Evolutionary conservation across 2,113 vertebrate genomes (phyloP).

Genomic region (Ailuropoda melanoleuca): DNA sequence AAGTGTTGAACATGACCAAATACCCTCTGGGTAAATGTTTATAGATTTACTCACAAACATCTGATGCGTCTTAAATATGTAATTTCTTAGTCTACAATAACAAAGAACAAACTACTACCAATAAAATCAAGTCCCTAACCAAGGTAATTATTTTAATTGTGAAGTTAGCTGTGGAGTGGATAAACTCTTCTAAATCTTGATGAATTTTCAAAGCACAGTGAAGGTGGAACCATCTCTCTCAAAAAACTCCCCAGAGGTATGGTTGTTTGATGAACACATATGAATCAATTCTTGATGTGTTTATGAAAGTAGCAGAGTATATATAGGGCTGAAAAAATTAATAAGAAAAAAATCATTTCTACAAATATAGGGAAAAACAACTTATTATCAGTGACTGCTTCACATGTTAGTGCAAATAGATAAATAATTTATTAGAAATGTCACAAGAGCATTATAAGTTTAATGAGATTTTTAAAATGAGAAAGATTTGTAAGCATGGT

Average conservation of each 20-base stretch:
- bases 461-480: constrained; percentile 38
- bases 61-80: background rate
- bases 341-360: background rate
- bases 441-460: background rate
- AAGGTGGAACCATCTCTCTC: background rate
- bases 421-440: constrained; percentile 19
- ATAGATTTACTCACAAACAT: background rate
- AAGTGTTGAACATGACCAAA: background rate
- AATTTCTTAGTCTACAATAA: background rate
- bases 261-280: background rate
- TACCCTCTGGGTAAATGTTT: background rate
- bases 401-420: constrained; percentile 35
- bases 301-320: background rate
- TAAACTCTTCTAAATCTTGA: background rate
- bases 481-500: background rate
- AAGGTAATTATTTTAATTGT: constrained; percentile 15
- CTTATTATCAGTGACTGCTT: background rate
- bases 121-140: background rate
- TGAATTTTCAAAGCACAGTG: background rate
- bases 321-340: background rate
- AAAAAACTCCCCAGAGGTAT: background rate
- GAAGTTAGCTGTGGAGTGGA: background rate
- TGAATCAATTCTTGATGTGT: background rate
- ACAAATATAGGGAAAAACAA: constrained; percentile 25
- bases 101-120: background rate